Conservation (phyloP, 2,888 invertebrate genomes). For the Scelioninae gen. 2 region DNA sequence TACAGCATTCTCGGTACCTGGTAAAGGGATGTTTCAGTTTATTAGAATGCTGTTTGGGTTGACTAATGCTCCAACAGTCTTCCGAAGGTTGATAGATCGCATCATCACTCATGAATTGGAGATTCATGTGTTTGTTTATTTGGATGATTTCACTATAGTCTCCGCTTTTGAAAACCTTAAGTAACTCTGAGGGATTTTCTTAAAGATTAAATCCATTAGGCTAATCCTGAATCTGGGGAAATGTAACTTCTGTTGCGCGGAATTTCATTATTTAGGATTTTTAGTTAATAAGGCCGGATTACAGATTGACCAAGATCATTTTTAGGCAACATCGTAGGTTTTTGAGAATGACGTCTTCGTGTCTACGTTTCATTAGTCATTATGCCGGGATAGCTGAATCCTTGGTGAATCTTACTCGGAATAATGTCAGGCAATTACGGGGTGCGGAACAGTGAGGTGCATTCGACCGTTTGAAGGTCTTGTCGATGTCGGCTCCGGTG, state of each 20-base stretch:
- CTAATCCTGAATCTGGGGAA: conserved; percentile 42
- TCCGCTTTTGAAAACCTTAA: conserved; percentile 38
- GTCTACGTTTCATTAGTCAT: not conserved
- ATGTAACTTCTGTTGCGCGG: conserved; percentile 42
- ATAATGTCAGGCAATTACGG: no score
- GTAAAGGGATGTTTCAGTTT: conserved; percentile 65
- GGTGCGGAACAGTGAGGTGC: not conserved
- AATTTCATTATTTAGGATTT: conserved; percentile 47
- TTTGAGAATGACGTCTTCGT: not conserved
- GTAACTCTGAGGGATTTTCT: conserved; percentile 21
- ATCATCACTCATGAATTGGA: conserved; percentile 34
- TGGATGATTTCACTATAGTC: conserved; percentile 51
- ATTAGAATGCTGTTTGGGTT: conserved; percentile 65
- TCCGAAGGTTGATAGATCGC: conserved; percentile 59
- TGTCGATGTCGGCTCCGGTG: not conserved
- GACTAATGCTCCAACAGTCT: conserved; percentile 64
- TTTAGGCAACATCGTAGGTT: no score
- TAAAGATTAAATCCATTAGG: conserved; percentile 6
- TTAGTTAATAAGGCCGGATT: no score
- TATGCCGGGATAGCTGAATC: not conserved
- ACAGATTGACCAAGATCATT: no score
- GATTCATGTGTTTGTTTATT: conserved; percentile 44
- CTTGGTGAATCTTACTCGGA: no score
- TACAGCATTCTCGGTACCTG: conserved; percentile 66
- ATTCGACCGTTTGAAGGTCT: not conserved